phyloP scores from a whole-genome alignment of 2,113 vertebrate genomes.

The Hyaena hyaena region DNA sequence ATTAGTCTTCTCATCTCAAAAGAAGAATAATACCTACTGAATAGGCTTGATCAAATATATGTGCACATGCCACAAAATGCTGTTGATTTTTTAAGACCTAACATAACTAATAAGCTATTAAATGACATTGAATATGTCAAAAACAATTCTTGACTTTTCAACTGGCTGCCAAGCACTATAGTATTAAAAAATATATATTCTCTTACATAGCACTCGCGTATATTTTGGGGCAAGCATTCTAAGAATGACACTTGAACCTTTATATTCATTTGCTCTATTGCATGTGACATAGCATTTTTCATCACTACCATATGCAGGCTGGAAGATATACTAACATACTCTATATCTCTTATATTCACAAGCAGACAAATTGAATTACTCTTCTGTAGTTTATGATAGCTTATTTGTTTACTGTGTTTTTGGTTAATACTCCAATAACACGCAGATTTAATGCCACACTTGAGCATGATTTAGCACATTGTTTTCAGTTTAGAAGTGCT shows the following conservation, averaged over 20 bases:
- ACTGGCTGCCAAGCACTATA: not conserved
- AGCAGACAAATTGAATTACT: not conserved
- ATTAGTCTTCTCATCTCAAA: not conserved
- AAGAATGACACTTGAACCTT: not conserved
- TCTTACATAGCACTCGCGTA: not conserved
- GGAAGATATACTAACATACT: not conserved
- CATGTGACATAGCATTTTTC: not conserved
- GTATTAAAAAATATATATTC: not conserved
- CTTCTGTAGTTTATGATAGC: not conserved
- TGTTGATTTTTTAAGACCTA: not conserved
- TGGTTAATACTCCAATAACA: not conserved
- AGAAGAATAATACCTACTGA: not conserved
- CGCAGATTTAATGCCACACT: not conserved
- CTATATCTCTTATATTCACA: not conserved
- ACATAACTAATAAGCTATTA: not conserved
- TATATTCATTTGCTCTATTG: not conserved
- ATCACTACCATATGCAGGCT: not conserved
- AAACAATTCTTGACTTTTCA: not conserved
- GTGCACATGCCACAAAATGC: not conserved
- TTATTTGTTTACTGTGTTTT: not conserved
- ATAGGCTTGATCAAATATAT: not conserved
- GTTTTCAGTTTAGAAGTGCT: not conserved
- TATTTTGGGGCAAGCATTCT: not conserved
- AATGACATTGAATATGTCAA: not conserved
- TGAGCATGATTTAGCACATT: not conserved